Evolutionary conservation across 2,797 vertebrate genomes (phyloP), one percentile per base, ranked within the genome.

Genomic region (Sitta carolinensis): DNA sequence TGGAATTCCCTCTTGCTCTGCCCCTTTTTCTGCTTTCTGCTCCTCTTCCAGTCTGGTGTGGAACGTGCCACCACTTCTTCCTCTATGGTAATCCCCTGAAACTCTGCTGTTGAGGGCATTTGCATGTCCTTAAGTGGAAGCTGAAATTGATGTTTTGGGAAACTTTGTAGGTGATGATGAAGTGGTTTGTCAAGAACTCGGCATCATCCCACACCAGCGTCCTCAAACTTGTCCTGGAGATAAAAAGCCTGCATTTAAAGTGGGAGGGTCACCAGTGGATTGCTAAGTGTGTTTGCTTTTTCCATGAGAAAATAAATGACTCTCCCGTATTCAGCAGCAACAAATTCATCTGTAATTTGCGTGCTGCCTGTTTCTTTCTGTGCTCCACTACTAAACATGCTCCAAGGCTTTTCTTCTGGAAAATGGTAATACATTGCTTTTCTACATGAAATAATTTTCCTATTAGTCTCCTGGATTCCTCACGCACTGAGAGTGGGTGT

Each of bases 191-290:
- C 86, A 72, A 57, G 93, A 81, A 84, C 62, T 90, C 2, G 0
- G 64, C 81, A 62, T 55, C 74, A 20, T 76, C 81, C 74, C 83
- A 55, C 70, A 81, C 8, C 64, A 48, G 70, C 26, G 8, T 69
- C 90, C 81, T 94, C 81, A 87, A 50, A 87, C 80, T 63, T 86
- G 64, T 79, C 63, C 77, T 19, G 64, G 52, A 79, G 92, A 89
- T 68, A 69, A 87, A 90, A 94, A 61, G 32, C 83, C 51, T 89
- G 74, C 34, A 13, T 66, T 93, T 79, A 63, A 94, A 94, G 45
- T 54, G 86, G 93, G 90, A 95, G 92, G 81, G 57, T 84, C 66
- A 48, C 19, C 29, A 4, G 32, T 10, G 32, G 38, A 63, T 90
- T 92, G 89, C 68, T 76, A 25, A 90, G 84, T 0, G 0, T 63